Evolutionary conservation across 1,140 invertebrate genomes (phyloP).

Genomic region (Homalodisca vitripennis): DNA sequence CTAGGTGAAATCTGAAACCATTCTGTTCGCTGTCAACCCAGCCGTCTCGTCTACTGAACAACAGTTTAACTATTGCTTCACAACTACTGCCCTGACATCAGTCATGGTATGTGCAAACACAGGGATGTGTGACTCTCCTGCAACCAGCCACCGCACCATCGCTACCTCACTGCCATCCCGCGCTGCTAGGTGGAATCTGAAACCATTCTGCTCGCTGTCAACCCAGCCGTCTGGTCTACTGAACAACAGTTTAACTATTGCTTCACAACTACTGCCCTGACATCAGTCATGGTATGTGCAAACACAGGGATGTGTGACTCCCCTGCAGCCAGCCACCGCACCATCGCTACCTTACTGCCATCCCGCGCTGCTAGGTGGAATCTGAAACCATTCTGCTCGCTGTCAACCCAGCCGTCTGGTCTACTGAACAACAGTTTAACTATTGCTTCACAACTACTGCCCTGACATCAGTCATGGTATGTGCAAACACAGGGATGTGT

Average conservation of each 20-base stretch:
- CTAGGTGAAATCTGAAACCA: slow-evolving; percentile 87
- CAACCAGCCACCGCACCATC: slow-evolving; percentile 75
- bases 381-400: slow-evolving; percentile 71
- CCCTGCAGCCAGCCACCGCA: slow-evolving; percentile 68
- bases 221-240: too few species aligned
- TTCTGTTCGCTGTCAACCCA: slow-evolving; percentile 59
- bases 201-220: slow-evolving; percentile 66
- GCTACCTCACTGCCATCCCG: slow-evolving; percentile 62
- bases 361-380: slow-evolving; percentile 80
- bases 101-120: slow-evolving; percentile 81
- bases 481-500: too few species aligned
- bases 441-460: too few species aligned
- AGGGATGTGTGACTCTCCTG: slow-evolving; percentile 66
- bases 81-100: slow-evolving; percentile 83
- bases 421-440: too few species aligned
- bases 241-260: too few species aligned
- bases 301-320: slow-evolving; percentile 71
- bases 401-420: too few species aligned
- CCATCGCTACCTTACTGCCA: slow-evolving; percentile 71
- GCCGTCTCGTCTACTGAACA: too few species aligned
- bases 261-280: slow-evolving; percentile 86
- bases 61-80: too few species aligned
- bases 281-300: slow-evolving; percentile 83
- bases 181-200: slow-evolving; percentile 84
- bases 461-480: too few species aligned